A percentile compares a stretch with the other conserved stretches of the same genome.
phyloP scores from a whole-genome alignment of 1,140 invertebrate species.

The Amphibalanus amphitrite region DNA sequence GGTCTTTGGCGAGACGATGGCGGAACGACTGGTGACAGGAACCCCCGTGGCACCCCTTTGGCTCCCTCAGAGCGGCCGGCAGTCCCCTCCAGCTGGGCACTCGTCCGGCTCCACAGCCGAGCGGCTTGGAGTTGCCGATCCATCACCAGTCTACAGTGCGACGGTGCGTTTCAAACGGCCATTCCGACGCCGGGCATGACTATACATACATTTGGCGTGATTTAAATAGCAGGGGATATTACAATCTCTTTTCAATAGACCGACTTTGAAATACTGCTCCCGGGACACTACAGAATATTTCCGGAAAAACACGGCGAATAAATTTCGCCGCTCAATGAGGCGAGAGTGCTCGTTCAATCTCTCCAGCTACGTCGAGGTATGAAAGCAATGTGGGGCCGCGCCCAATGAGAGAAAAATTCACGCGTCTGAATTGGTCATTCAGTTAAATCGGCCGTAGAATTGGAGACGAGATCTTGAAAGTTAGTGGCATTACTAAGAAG shows the following conservation, averaged over 20 bases:
- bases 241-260: background rate
- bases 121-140: background rate
- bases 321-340: background rate
- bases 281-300: background rate
- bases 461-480: background rate
- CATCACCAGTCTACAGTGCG: background rate
- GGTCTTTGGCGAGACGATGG: background rate
- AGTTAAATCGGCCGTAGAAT: background rate
- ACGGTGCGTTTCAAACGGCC: background rate
- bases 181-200: background rate
- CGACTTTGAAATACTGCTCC: background rate
- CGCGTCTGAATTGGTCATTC: background rate
- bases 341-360: background rate
- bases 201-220: background rate
- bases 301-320: background rate
- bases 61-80: no score
- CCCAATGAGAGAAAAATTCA: slow-evolving; percentile 1
- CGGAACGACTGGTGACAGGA: background rate
- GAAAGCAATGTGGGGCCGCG: background rate
- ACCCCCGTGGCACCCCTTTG: background rate
- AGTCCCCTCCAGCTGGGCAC: background rate
- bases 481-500: background rate
- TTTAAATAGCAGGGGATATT: background rate
- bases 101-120: no score
- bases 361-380: background rate